phyloP scores from a whole-genome alignment of 2,113 vertebrate genomes.

The Tragelaphus strepsiceros region DNA sequence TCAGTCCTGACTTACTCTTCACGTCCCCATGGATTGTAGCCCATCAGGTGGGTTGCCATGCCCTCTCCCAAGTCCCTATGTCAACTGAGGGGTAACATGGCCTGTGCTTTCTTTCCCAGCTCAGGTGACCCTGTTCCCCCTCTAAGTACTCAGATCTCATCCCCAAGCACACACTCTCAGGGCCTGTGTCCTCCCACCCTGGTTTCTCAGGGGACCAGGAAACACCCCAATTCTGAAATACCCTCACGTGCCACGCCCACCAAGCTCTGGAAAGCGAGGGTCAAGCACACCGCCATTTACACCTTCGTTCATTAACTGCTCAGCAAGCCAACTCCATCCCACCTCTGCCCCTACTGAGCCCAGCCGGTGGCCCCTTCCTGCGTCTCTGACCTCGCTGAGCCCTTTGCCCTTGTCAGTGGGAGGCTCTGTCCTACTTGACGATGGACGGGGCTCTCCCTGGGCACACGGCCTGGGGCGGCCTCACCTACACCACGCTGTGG shows the following conservation, averaged over 20 bases:
- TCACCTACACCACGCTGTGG: background rate
- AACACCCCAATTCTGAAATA: background rate
- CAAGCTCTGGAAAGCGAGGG: background rate
- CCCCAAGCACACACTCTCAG: background rate
- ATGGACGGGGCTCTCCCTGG: background rate
- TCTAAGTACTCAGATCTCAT: background rate
- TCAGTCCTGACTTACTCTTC: background rate
- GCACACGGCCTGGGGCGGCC: background rate
- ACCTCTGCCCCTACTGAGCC: too few relatives aligned
- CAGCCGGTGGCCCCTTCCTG: accelerated
- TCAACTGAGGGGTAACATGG: background rate
- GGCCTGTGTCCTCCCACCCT: background rate
- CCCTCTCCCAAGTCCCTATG: background rate
- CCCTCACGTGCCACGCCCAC: background rate
- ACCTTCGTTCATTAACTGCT: accelerated
- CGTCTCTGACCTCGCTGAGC: background rate
- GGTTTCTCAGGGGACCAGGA: background rate
- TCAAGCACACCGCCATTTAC: accelerated
- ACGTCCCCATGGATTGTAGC: background rate
- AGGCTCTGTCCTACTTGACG: background rate
- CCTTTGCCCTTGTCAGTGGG: background rate
- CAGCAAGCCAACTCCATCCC: background rate
- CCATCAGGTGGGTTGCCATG: background rate
- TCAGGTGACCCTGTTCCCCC: background rate
- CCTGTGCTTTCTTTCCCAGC: background rate